Conservation (phyloP, 2,113 vertebrate species). For the Cavia porcellus region DNA sequence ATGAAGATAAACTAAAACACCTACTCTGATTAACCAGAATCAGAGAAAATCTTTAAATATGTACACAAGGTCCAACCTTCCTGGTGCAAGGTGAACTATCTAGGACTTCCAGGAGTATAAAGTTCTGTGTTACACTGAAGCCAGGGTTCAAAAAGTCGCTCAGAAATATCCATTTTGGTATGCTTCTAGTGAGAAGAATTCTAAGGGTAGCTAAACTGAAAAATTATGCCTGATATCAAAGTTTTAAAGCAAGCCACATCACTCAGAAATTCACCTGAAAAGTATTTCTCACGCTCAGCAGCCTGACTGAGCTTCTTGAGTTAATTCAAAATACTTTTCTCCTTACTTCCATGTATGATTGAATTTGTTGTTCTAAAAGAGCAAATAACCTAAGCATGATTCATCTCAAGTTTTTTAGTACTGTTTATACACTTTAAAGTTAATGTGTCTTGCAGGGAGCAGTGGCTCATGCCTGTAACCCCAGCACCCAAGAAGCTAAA, state of each 20-base stretch:
- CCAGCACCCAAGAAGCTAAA: not conserved
- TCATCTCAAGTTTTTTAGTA: not conserved
- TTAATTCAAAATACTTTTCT: not conserved
- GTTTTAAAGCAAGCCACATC: constrained; percentile 6
- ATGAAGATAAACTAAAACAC: not conserved
- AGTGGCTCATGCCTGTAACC: not conserved
- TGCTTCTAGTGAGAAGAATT: not conserved
- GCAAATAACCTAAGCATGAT: not conserved
- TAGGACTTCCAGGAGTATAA: not conserved
- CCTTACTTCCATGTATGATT: not conserved
- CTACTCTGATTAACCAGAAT: not conserved
- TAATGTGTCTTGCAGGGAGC: not conserved
- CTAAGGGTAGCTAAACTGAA: not conserved
- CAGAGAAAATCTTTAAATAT: not conserved
- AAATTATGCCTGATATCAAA: not conserved
- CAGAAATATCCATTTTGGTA: not conserved
- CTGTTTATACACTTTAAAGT: not conserved
- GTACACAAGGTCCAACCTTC: not conserved
- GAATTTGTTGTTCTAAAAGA: constrained; percentile 21
- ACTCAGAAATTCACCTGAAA: constrained; percentile 35
- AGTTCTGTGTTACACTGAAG: not conserved
- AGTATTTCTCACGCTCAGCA: not conserved
- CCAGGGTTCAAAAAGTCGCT: not conserved
- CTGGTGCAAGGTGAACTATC: not conserved
- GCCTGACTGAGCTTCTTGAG: not conserved